These are phyloP conservation scores for Hydropsyche tenuis DNA, from an alignment of 1,140 invertebrate species.

Conservation along the genomic window DNA sequence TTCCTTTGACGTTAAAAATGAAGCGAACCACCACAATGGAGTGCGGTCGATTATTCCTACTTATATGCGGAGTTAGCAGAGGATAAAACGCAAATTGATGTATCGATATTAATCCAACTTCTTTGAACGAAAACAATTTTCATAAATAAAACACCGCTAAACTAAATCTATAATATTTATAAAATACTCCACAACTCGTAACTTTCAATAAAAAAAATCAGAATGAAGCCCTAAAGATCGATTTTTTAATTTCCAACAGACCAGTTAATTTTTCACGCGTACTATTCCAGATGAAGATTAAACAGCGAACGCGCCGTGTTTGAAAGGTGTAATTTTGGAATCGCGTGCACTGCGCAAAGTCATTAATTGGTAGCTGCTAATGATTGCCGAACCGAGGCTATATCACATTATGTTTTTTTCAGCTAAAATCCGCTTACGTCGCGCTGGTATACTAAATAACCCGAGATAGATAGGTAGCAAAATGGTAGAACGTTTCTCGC, in stretches of 20 bases:
- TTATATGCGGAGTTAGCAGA: too few relatives aligned
- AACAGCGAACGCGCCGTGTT: neutral
- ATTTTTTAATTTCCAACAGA: too few relatives aligned
- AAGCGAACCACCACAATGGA: too few relatives aligned
- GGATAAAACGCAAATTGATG: too few relatives aligned
- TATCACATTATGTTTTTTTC: neutral
- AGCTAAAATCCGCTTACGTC: neutral
- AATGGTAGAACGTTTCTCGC: neutral
- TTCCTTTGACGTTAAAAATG: too few relatives aligned
- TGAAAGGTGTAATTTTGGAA: neutral
- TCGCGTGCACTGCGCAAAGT: neutral
- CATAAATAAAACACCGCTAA: too few relatives aligned
- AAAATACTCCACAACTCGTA: neutral
- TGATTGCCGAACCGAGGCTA: constrained; percentile 6
- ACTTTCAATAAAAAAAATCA: neutral
- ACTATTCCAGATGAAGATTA: neutral
- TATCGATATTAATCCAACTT: too few relatives aligned
- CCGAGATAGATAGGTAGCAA: neutral
- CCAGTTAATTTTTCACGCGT: neutral
- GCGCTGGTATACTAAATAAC: neutral
- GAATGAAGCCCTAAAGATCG: neutral
- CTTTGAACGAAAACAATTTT: too few relatives aligned
- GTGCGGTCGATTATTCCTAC: too few relatives aligned
- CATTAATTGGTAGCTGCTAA: constrained; percentile 6
- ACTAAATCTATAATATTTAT: too few relatives aligned